A percentile compares a stretch with the other conserved stretches of the same genome.
These are phyloP conservation scores for Notodonta dromedarius DNA, from an alignment of 2,888 invertebrate genomes.

Conservation along the genomic window DNA sequence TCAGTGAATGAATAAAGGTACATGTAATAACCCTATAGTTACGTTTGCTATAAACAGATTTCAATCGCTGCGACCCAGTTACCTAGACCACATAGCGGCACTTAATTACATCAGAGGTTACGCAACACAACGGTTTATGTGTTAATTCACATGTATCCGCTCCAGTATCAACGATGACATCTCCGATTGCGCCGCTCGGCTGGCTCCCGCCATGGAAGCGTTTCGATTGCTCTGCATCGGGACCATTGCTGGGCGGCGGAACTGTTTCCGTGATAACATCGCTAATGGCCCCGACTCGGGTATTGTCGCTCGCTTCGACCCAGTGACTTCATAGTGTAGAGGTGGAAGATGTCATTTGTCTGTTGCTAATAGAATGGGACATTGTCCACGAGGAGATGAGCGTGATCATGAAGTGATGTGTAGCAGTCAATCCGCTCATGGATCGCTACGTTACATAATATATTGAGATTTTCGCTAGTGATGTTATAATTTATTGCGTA, in stretches of 20 bases:
- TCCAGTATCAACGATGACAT: slow-evolving; percentile 9
- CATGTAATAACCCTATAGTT: background rate
- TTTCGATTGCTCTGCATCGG: background rate
- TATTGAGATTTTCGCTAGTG: too few relatives aligned
- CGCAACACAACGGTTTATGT: slow-evolving; percentile 12
- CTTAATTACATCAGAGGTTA: slow-evolving; percentile 12
- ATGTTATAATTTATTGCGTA: too few relatives aligned
- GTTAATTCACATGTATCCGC: slow-evolving; percentile 7
- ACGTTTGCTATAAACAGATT: background rate
- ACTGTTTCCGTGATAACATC: background rate
- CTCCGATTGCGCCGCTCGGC: slow-evolving; percentile 24
- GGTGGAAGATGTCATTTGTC: background rate
- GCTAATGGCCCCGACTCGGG: background rate
- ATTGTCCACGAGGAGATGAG: background rate
- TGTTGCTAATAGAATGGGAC: background rate
- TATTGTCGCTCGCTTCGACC: slow-evolving; percentile 1
- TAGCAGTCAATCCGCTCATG: background rate
- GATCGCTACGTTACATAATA: background rate
- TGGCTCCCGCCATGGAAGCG: slow-evolving; percentile 8
- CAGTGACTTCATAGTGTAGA: background rate
- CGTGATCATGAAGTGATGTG: background rate
- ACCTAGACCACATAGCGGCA: background rate
- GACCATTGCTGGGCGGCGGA: background rate
- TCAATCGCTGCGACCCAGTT: background rate
- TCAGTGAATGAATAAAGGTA: too few relatives aligned